Conservation (phyloP, 2,888 invertebrate genomes). For the Boloria euphrosyne region DNA sequence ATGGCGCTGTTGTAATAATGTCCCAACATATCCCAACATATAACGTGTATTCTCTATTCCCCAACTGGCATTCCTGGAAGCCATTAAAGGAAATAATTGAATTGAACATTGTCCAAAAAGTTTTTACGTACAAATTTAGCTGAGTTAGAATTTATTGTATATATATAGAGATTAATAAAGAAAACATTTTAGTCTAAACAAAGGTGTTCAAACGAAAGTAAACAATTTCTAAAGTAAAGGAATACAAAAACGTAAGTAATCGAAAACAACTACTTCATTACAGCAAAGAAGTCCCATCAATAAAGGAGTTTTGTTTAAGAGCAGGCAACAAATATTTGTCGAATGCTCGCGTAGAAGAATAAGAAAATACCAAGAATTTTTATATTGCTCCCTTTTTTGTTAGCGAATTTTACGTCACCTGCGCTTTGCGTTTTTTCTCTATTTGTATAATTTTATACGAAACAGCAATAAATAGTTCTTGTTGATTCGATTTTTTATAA, state of each 20-base stretch:
- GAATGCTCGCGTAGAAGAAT: conserved; percentile 23
- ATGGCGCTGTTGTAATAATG: no score
- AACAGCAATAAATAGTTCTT: no score
- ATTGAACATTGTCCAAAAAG: no score
- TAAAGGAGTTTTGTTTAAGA: conserved; percentile 27
- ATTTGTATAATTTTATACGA: background rate
- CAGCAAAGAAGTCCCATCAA: background rate
- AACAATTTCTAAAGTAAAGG: background rate
- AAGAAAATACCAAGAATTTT: conserved; percentile 39
- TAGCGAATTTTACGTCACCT: conserved; percentile 31
- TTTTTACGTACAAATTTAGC: no score
- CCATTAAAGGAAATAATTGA: no score
- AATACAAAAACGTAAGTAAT: background rate
- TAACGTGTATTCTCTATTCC: no score
- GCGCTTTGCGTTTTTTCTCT: conserved; percentile 26
- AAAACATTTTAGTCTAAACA: no score
- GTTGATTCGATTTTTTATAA: no score
- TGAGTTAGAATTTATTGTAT: no score
- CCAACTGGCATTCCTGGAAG: no score
- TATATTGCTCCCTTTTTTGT: conserved; percentile 39
- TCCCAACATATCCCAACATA: no score
- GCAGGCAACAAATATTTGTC: conserved; percentile 42
- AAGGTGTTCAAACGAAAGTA: background rate
- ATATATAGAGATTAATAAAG: no score
- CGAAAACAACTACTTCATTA: conserved; percentile 11